Percentiles rank a stretch among this genome's conserved stretches.
phyloP scores from a whole-genome alignment of 2,113 vertebrate species.

The Puffinus mauretanicus region DNA sequence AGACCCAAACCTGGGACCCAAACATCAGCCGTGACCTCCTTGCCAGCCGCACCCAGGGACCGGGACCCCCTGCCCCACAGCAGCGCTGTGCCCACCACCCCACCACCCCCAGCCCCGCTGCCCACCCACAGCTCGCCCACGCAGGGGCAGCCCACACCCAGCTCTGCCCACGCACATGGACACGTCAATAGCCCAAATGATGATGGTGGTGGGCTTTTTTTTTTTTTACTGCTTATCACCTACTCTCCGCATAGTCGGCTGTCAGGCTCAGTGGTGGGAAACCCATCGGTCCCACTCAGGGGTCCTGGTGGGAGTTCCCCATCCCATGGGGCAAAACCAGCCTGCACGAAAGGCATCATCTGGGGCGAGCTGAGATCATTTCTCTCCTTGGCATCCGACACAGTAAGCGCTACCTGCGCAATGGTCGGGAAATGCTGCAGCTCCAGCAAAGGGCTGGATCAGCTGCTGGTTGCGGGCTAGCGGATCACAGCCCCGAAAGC shows the following conservation, averaged over 20 bases:
- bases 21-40: not conserved
- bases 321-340: not conserved
- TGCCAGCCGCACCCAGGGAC: not conserved
- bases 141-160: not conserved
- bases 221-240: not conserved
- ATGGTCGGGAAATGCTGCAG: not conserved
- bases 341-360: not conserved
- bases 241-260: not conserved
- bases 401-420: not conserved
- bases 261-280: not conserved
- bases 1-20: not conserved
- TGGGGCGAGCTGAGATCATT: not conserved
- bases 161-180: fast-evolving
- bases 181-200: not conserved
- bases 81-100: not conserved
- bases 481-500: not conserved
- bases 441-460: not conserved
- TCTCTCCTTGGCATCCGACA: not conserved
- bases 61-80: not conserved
- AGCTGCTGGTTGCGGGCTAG: not conserved
- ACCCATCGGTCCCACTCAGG: not conserved
- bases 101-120: not conserved
- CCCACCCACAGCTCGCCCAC: not conserved
- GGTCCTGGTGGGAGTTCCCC: not conserved
- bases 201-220: fast-evolving